Evolutionary conservation across 1,140 invertebrate species (phyloP).

Genomic region (Drosophila truncata): DNA sequence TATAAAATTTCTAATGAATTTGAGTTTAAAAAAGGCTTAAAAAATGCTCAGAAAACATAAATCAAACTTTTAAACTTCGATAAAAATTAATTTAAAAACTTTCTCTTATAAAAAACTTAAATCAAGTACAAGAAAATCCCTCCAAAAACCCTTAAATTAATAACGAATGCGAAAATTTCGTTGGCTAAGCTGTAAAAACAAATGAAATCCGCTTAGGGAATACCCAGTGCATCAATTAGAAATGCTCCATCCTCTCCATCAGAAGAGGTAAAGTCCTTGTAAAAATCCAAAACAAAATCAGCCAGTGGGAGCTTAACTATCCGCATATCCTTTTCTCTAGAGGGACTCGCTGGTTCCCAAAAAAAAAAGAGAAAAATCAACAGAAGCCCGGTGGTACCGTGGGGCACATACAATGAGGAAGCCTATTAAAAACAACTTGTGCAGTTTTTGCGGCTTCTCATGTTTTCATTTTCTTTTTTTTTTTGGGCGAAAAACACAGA

Average conservation of each 20-base stretch:
- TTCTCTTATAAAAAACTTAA: neutral
- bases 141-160: slow-evolving; percentile 7
- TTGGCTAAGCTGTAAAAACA: slow-evolving; percentile 53
- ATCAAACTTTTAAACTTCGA: neutral
- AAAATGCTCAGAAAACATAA: neutral
- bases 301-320: slow-evolving; percentile 41
- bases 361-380: slow-evolving; percentile 67
- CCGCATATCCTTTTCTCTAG: slow-evolving; percentile 12
- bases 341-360: slow-evolving; percentile 16
- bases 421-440: slow-evolving; percentile 77
- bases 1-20: too few relatives aligned
- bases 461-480: slow-evolving; percentile 21
- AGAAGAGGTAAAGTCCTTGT: slow-evolving; percentile 34
- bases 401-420: slow-evolving; percentile 43
- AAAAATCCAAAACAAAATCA: slow-evolving; percentile 56
- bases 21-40: too few relatives aligned
- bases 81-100: neutral
- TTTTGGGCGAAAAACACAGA: slow-evolving; percentile 21
- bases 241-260: slow-evolving; percentile 29
- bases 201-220: slow-evolving; percentile 65
- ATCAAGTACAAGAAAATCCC: neutral
- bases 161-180: slow-evolving; percentile 3
- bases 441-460: slow-evolving; percentile 69
- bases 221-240: slow-evolving; percentile 65
- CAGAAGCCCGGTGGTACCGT: slow-evolving; percentile 47